Evolutionary conservation across 2,888 invertebrate species (phyloP).

Genomic region (Gryllus longicercus): DNA sequence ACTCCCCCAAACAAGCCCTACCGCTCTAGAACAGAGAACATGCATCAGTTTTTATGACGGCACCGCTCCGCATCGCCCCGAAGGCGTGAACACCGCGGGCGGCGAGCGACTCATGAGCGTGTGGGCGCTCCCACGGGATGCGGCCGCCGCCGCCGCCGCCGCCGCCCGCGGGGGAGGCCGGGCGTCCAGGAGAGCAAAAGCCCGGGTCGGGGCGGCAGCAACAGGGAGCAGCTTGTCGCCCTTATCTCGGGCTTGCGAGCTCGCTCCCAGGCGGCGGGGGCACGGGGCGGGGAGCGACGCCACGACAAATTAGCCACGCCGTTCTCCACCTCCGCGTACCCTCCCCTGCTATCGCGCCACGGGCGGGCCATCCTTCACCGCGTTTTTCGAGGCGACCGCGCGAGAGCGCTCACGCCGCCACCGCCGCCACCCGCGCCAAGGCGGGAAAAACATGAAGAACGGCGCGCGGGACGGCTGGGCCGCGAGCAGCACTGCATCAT

Average conservation of each 20-base stretch:
- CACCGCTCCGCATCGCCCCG: too few species aligned
- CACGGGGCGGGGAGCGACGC: not conserved
- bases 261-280: not conserved
- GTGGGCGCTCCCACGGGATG: too few species aligned
- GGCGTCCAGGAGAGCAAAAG: constrained; percentile 6
- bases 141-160: not conserved
- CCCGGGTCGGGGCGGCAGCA: not conserved
- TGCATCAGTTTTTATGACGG: too few species aligned
- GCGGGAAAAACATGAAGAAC: constrained; percentile 8
- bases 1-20: too few species aligned
- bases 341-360: not conserved
- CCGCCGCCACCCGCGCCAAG: not conserved
- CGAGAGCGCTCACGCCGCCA: not conserved
- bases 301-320: constrained; percentile 9
- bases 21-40: too few species aligned
- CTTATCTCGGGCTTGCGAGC: not conserved
- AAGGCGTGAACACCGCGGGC: too few species aligned
- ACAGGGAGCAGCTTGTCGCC: not conserved
- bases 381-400: not conserved
- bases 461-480: not conserved
- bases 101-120: too few species aligned
- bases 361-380: not conserved
- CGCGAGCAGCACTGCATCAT: not conserved
- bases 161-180: not conserved
- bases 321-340: not conserved